Base-by-base conservation (phyloP, 1,140 invertebrate genomes). In the Stratiolaelaps scimitus region DNA sequence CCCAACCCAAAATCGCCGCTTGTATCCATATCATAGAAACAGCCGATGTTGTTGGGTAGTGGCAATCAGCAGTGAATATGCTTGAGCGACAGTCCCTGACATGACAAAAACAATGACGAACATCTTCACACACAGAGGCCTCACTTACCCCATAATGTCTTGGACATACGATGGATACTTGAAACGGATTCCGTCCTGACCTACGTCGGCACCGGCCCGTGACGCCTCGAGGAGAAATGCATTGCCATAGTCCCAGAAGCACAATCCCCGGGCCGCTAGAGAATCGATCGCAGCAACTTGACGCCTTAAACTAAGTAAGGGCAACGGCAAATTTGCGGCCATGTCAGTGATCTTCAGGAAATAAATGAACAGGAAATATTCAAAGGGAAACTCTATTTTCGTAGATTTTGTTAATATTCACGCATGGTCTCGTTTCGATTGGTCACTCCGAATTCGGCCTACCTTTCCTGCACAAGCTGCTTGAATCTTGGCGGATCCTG, bases 171-270 rank as follows among this genome's bases (percentile, higher is more conserved):
- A 83, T 19, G 83, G 83, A 73, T 83, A 85, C 29, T 78, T 74
- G 71, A 85, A 85, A 34, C 73, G 74, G 44, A 77, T 75, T 4
- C 75, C 75, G 28, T 40, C 44, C 1, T 48, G 64, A 19, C 67
- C 69, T 23, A 72, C 67, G 64, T 72, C 64, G 20, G 69, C 71
- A 26, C 71, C 83, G 30, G 83, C 82, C 67, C 83, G 73, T 44
- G 77, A 73, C 15, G 83, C 82, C 74, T 85, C 83, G 43, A 85
- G 73, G 26, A 85, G 76, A 72, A 85, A 85, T 4, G 83, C 83
- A 74, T 85, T 85, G 30, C 83, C 83, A 74, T 85, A 85, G 73
- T 85, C 83, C 80, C 81, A 85, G 74, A 85, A 85, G 68, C 77
- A 78, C 72, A 85, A 74, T n/a, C 83, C 83, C 28, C 72, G 70